Evolutionary conservation across 2,113 vertebrate species (phyloP), one percentile per base, ranked within the genome.

Genomic region (Nymphicus hollandicus): DNA sequence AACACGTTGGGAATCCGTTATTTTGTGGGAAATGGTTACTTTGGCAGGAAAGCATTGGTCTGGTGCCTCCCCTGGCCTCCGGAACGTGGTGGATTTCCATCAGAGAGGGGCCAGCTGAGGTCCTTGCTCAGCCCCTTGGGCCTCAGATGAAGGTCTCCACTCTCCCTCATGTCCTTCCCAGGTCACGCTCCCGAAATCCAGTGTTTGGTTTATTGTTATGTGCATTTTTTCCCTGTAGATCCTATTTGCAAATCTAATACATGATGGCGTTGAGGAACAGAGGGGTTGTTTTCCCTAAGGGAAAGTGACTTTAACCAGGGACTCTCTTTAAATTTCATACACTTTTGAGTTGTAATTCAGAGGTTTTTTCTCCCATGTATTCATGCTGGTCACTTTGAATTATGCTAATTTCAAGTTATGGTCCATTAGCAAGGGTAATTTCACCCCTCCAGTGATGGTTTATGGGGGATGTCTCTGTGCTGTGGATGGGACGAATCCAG

Each of bases 241-340:
- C 58, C 13, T 50, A 41, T 69, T 94, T 95, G 58, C 68, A 95
- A 88, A 78, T 66, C 29, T 39, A 63, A 27, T 63, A 41, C 24
- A 50, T 72, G 56, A 70, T 14, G 29, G 55, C 7, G 8, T 66
- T 82, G 77, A 56, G 80, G 89, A 86, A 70, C 79, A 83, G 81
- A 17, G 1, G 58, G 81, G 46, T 63, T 2, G 0, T 78, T 95
- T 95, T 16, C 60, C 95, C 55, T 68, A 27, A 43, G 71, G 94
- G 89, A 96, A 96, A 92, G 91, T 96, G 86, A 94, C 93, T 97
- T 97, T 86, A 46, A 56, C 55, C 8, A 9, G 43, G 52, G 60
- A 95, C 8, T 31, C n/a, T 86, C 25, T 96, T 93, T 73, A 63
- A 33, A 96, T 91, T n/a, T 43, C 83, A 80, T 83, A 47, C 35